Conservation (phyloP, 2,888 invertebrate genomes). For the Lathronympha strigana region DNA sequence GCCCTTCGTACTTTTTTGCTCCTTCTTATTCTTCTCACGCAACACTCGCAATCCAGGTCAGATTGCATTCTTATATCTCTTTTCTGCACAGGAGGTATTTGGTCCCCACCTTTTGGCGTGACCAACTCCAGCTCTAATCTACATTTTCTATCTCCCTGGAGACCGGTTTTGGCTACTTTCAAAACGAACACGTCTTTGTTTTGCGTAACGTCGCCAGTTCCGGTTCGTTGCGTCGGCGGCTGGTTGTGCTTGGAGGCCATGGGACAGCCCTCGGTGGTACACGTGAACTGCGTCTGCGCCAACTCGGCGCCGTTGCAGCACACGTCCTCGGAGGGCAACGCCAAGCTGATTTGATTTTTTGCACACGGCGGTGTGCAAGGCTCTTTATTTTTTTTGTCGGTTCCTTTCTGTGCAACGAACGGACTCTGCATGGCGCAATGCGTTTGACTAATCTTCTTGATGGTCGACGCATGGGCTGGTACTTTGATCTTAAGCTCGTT, state of each 20-base stretch:
- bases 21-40: conserved; percentile 57
- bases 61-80: conserved; percentile 65
- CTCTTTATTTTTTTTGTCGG: conserved; percentile 49
- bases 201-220: conserved; percentile 59
- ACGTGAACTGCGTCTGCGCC: conserved; percentile 73
- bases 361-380: conserved; percentile 71
- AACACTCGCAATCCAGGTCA: conserved; percentile 70
- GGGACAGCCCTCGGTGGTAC: conserved; percentile 75
- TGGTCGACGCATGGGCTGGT: conserved; percentile 68
- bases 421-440: conserved; percentile 73
- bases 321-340: conserved; percentile 65
- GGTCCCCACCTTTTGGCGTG: conserved; percentile 86
- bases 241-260: conserved; percentile 68
- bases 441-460: conserved; percentile 79
- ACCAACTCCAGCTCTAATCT: conserved; percentile 87
- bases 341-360: conserved; percentile 74
- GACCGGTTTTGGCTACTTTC: conserved; percentile 87
- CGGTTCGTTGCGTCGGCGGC: conserved; percentile 62
- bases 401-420: conserved; percentile 45
- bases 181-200: conserved; percentile 86
- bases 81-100: conserved; percentile 78
- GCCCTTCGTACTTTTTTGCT: conserved; percentile 53
- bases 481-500: conserved; percentile 79
- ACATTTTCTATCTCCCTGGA: conserved; percentile 85
- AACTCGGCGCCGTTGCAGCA: conserved; percentile 68